Evolutionary conservation across 2,888 invertebrate genomes (phyloP), one percentile per base, ranked within the genome.

Genomic region (Elmis aenea): DNA sequence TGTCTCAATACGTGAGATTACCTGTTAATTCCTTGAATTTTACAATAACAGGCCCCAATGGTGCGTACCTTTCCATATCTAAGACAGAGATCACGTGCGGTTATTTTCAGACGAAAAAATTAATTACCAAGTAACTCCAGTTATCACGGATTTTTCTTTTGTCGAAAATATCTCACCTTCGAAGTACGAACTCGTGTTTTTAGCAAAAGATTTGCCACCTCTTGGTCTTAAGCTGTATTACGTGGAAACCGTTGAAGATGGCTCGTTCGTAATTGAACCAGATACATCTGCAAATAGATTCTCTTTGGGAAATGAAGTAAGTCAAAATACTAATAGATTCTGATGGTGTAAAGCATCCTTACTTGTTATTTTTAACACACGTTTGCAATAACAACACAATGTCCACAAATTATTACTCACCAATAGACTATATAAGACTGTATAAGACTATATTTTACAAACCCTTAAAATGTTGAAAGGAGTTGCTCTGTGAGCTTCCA

Each of bases 211-310:
- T 2, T 55, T 86, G 4, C 82, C 85, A 0, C 68, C 85, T 0
- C 60, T 85, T 1, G 84, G 87, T 0, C 77, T 76, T 46, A 76
- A 75, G 51, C 73, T 79, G 0, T 83, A 74, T 46, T 79, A 75
- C 48, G 54, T 83, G 2, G 16, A 10, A 9, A 29, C 28, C 12
- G 10, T 9, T 11, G 22, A 4, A 12, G 24, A 13, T 21, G 25
- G 25, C 1, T 6, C 8, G 23, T 2, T 18, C 12, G 16, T 24
- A 9, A 26, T 33, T 13, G 5, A 9, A 3, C 31, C 35, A 20
- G 13, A 8, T 13, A 9, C 11, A 10, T 3, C 9, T 8, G 9
- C 13, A 2, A 15, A 31, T n/a, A 10, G 12, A 5, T 41, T 29
- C 3, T 5, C 5, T 9, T 22, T 41, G 9, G 41, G 41, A 13